phyloP scores from a whole-genome alignment of 2,797 vertebrate species.

The Lemur catta region DNA sequence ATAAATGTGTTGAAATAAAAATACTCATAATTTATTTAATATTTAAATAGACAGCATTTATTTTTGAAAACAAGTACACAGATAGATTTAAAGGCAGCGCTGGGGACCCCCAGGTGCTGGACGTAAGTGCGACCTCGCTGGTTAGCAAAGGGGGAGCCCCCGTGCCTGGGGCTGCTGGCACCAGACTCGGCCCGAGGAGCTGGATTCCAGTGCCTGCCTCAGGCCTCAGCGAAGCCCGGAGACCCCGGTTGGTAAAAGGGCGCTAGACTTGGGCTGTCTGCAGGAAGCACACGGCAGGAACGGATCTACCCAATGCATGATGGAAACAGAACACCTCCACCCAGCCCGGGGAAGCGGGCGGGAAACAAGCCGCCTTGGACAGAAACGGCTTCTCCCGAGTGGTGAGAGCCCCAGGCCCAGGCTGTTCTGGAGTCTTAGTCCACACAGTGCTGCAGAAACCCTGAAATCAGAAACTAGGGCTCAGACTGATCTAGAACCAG shows the following conservation, averaged over 20 bases:
- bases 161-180: background rate
- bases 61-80: background rate
- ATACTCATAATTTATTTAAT: background rate
- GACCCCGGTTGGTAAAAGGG: background rate
- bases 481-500: background rate
- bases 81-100: background rate
- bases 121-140: background rate
- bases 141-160: fast-evolving
- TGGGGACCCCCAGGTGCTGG: background rate
- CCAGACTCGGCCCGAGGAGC: fast-evolving
- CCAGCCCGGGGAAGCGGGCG: fast-evolving
- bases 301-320: fast-evolving
- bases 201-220: background rate
- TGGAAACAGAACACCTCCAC: background rate
- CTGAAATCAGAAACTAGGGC: background rate
- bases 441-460: fast-evolving
- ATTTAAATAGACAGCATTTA: background rate
- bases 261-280: background rate
- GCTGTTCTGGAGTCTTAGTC: background rate
- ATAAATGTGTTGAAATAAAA: background rate
- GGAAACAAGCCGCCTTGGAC: background rate
- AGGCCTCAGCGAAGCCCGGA: background rate
- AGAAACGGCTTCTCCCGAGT: background rate
- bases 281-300: too few relatives aligned
- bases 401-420: fast-evolving